phyloP scores from a whole-genome alignment of 2,113 vertebrate genomes.

The Ia io region DNA sequence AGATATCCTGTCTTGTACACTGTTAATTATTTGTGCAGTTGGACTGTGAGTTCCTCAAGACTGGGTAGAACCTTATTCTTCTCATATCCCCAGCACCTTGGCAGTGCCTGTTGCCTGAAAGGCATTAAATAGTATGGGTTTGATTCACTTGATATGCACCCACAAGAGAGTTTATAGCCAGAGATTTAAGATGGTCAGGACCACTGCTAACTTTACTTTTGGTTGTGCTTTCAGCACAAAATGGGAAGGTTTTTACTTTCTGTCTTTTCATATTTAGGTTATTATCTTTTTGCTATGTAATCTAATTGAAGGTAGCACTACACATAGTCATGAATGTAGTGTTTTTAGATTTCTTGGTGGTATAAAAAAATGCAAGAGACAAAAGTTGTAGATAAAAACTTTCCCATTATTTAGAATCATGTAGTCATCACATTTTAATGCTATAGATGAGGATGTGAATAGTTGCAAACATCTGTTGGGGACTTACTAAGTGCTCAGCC shows the following conservation, averaged over 20 bases:
- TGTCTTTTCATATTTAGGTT: slow-evolving; percentile 24
- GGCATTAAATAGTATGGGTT: not conserved
- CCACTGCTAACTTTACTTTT: not conserved
- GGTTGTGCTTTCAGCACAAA: not conserved
- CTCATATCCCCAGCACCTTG: not conserved
- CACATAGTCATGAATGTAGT: not conserved
- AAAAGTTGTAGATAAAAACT: slow-evolving; percentile 23
- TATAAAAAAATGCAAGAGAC: slow-evolving; percentile 12
- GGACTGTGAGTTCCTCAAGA: not conserved
- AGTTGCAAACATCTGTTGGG: not conserved
- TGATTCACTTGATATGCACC: not conserved
- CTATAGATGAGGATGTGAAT: not conserved
- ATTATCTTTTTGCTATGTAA: slow-evolving; percentile 21
- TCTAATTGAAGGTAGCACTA: not conserved
- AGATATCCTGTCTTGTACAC: not conserved
- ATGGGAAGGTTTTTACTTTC: not conserved
- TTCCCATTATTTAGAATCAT: slow-evolving; percentile 6
- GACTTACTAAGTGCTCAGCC: not conserved
- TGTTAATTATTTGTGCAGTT: not conserved
- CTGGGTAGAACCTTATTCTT: not conserved
- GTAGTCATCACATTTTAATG: not conserved
- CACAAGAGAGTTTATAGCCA: not conserved
- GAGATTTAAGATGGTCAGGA: not conserved
- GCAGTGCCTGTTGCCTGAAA: not conserved
- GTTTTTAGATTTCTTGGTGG: not conserved